phyloP scores from a whole-genome alignment of 2,797 vertebrate species.

The Rhynchotus rufescens region DNA sequence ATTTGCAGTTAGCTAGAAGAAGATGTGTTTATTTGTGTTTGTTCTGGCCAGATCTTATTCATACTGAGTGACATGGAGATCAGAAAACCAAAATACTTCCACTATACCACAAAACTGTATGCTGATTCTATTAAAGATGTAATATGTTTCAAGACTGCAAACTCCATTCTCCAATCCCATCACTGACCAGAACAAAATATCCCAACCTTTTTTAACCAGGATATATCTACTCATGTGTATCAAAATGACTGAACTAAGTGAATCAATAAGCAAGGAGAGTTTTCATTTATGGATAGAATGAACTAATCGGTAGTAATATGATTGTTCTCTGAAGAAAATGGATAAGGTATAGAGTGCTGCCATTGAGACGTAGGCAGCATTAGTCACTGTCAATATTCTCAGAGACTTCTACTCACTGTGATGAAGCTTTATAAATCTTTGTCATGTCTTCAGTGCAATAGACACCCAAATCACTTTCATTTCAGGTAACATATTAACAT shows the following conservation, averaged over 20 bases:
- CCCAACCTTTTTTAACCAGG: slow-evolving; percentile 27
- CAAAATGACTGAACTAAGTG: slow-evolving; percentile 54
- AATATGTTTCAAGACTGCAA: slow-evolving; percentile 26
- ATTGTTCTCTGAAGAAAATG: slow-evolving; percentile 60
- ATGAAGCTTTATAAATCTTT: slow-evolving; percentile 77
- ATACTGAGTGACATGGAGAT: neutral
- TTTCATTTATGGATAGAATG: slow-evolving; percentile 52
- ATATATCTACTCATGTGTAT: slow-evolving; percentile 48
- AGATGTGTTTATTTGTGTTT: neutral
- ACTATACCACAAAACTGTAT: neutral
- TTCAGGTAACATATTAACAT: slow-evolving; percentile 66
- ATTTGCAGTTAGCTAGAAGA: neutral
- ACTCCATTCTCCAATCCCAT: neutral
- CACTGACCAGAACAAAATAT: slow-evolving; percentile 32
- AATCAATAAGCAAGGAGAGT: slow-evolving; percentile 51
- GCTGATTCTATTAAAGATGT: slow-evolving; percentile 10
- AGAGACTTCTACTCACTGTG: slow-evolving; percentile 58
- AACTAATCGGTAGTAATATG: slow-evolving; percentile 54
- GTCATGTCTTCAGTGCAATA: slow-evolving; percentile 68
- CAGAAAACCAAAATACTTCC: neutral
- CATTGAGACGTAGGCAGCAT: slow-evolving; percentile 50
- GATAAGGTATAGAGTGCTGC: slow-evolving; percentile 67
- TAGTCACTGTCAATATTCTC: slow-evolving; percentile 73
- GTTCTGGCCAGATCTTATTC: neutral
- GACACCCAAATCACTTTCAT: slow-evolving; percentile 67